Evolutionary conservation across 2,888 invertebrate species (phyloP), one percentile per base, ranked within the genome.

Genomic region (Crepidodera aurea): DNA sequence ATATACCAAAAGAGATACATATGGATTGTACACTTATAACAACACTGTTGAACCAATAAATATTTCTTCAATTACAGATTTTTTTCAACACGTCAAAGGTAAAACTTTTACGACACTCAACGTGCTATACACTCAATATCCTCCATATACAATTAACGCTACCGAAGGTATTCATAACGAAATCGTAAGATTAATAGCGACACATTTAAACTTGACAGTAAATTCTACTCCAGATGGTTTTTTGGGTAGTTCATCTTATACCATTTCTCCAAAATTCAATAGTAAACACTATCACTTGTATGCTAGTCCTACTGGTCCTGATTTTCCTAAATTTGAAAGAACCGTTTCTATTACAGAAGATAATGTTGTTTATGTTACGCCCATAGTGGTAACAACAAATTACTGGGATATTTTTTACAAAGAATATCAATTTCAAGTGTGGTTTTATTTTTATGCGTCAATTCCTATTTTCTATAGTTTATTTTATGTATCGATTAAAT

Each of bases 321-420:
- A n/a, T n/a, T n/a, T n/a, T 12, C 39, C 39, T 1, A 19, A 42
- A n/a, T 6, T 42, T 16, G 42, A 18, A 1, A 16, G 19, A 10
- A 19, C 42, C 1, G 6, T 16, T n/a, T 10, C 1, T 6, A 5
- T 42, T 10, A 19, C 15, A 1, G 42, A 42, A 42, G 42, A 42
- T 8, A 16, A 4, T 5, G 18, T 1, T 13, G 18, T 19, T 15
- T 16, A 3, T 6, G 42, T 42, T 13, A 2, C 18, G 6, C 42
- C 42, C 2, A 42, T 15, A 19, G 6, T 42, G n/a, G 6, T 42
- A 42, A 8, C 10, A 10, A 42, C 42, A 5, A 42, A 42, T 15
- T 42, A 42, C 16, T 42, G 42, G 42, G 16, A 15, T 16, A 42
- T 16, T 42, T 42, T 42, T 16, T 42, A 42, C 18, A 7, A 16